phyloP scores from a whole-genome alignment of 2,113 vertebrate species.

The Xiphophorus maculatus region DNA sequence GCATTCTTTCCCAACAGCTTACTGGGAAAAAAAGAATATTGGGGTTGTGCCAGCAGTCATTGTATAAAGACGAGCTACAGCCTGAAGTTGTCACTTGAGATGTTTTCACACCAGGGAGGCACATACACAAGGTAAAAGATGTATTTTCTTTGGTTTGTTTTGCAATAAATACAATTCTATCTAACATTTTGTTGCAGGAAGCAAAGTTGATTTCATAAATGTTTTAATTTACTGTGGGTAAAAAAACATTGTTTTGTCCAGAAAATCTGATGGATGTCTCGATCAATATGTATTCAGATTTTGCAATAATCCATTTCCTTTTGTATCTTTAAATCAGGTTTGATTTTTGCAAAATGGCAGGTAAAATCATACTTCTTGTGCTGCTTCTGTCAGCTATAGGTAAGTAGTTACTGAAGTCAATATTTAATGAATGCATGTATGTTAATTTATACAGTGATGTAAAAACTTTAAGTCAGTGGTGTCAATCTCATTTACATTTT shows the following conservation, averaged over 20 bases:
- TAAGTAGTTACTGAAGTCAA: conserved; percentile 15
- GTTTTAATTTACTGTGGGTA: neutral
- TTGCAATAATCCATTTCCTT: neutral
- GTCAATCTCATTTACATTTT: no score
- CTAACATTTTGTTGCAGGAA: neutral
- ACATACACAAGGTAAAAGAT: conserved; percentile 21
- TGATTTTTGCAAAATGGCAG: conserved; percentile 6
- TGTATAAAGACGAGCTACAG: neutral
- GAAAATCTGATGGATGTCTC: neutral
- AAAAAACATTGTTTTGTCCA: neutral
- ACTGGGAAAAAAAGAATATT: neutral
- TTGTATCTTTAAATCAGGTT: neutral
- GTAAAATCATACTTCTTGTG: neutral
- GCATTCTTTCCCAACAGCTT: no score
- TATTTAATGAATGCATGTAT: neutral
- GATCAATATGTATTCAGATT: neutral
- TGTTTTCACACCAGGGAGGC: neutral
- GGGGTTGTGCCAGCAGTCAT: conserved; percentile 9
- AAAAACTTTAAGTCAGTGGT: no score
- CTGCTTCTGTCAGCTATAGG: conserved; percentile 31
- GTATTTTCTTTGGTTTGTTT: no score
- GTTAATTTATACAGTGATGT: no score
- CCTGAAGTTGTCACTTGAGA: neutral
- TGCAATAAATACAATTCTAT: no score
- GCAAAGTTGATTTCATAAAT: neutral